These are phyloP conservation scores for Sinocyclocheilus grahami DNA, from an alignment of 2,113 vertebrate species.

Conservation along the genomic window DNA sequence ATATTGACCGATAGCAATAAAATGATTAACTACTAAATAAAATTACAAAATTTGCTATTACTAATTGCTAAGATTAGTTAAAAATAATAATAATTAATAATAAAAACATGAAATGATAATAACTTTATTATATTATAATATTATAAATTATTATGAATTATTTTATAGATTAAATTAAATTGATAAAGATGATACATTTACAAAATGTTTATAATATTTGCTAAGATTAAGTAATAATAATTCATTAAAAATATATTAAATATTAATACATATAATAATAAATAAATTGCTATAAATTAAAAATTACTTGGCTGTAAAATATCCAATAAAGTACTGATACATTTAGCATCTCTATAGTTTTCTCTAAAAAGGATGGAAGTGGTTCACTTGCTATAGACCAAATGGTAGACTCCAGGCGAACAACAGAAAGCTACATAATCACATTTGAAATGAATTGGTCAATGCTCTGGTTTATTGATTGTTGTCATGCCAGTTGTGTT, in stretches of 20 bases:
- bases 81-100: no score
- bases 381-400: constrained; percentile 55
- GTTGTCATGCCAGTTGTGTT: not conserved
- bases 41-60: not conserved
- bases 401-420: not conserved
- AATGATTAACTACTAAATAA: not conserved
- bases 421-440: constrained; percentile 2
- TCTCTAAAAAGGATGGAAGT: constrained; percentile 43
- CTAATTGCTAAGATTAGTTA: no score
- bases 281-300: not conserved
- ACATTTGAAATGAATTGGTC: not conserved
- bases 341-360: not conserved
- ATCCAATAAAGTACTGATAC: not conserved
- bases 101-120: not conserved
- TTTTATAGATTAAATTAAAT: not conserved
- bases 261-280: not conserved
- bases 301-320: not conserved
- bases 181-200: not conserved
- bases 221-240: not conserved
- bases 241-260: not conserved
- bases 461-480: not conserved
- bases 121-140: not conserved
- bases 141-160: not conserved
- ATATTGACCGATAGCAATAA: not conserved
- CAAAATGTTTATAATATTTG: not conserved